Evolutionary conservation across 35 echinoderm and acorn worm genomes (phyloP).

Genomic region (Acanthaster planci): DNA sequence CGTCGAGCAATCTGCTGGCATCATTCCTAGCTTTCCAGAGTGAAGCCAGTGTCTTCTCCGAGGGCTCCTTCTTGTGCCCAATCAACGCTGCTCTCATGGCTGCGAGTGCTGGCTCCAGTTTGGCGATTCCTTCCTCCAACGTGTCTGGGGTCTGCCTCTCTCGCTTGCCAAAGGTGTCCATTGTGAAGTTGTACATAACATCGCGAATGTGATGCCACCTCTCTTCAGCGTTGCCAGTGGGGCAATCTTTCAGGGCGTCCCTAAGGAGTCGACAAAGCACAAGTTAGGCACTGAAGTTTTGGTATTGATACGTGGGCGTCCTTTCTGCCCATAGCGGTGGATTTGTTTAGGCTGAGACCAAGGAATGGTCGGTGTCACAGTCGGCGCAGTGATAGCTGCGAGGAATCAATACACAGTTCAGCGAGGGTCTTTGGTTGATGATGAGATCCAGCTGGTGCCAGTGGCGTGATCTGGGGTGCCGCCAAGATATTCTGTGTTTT

Average conservation of each 20-base stretch:
- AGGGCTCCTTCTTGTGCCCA: constrained; percentile 25
- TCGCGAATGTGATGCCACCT: constrained; percentile 18
- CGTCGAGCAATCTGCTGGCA: constrained; percentile 15
- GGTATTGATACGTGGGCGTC: neutral
- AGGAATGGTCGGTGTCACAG: constrained; percentile 65
- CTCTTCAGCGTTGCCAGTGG: neutral
- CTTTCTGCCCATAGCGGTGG: constrained; percentile 7
- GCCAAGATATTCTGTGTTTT: constrained; percentile 41
- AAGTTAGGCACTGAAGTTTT: neutral
- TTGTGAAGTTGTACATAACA: constrained; percentile 26
- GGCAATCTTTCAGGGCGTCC: neutral
- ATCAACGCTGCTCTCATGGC: constrained; percentile 37
- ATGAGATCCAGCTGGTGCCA: constrained; percentile 58
- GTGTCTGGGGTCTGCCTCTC: neutral
- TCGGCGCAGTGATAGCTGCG: constrained; percentile 64
- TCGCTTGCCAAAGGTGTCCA: constrained; percentile 32
- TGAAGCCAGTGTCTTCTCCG: constrained; percentile 18
- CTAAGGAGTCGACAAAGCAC: constrained; percentile 27
- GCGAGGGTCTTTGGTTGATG: neutral
- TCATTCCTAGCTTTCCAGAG: constrained; percentile 34
- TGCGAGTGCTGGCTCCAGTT: constrained; percentile 38
- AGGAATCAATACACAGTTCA: constrained; percentile 38
- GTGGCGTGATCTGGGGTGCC: constrained; percentile 23
- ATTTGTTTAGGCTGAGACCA: constrained; percentile 44
- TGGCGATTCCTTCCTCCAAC: constrained; percentile 4